Conservation (phyloP, 2,888 invertebrate genomes). For the Synanthedon formicaeformis region DNA sequence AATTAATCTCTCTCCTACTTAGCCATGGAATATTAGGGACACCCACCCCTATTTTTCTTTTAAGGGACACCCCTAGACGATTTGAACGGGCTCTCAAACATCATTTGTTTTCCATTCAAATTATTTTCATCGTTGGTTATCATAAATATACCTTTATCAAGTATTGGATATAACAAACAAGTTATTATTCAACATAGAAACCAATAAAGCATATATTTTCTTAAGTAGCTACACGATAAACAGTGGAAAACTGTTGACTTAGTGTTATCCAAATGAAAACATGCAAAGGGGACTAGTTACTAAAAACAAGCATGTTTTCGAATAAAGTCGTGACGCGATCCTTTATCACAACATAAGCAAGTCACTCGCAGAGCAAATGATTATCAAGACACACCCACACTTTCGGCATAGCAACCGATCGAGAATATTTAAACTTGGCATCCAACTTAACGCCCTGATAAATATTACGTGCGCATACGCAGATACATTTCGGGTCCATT, state of each 20-base stretch:
- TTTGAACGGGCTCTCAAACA: too few species aligned
- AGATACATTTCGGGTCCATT: too few species aligned
- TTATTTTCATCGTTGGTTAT: background rate
- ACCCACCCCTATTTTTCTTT: too few species aligned
- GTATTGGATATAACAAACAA: constrained; percentile 26
- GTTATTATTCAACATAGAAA: constrained; percentile 19
- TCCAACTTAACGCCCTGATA: background rate
- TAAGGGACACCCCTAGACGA: too few species aligned
- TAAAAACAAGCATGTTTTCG: constrained; percentile 61
- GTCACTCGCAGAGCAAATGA: constrained; percentile 30
- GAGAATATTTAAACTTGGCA: background rate
- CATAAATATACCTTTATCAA: background rate
- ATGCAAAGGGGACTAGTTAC: constrained; percentile 39
- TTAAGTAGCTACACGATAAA: constrained; percentile 57
- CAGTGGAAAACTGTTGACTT: constrained; percentile 51
- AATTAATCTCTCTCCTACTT: too few species aligned
- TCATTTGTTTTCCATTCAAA: background rate
- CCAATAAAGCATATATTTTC: constrained; percentile 46
- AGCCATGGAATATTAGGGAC: too few species aligned
- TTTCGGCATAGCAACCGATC: constrained; percentile 42
- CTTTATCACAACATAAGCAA: constrained; percentile 29
- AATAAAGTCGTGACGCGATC: constrained; percentile 42
- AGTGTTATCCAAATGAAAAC: constrained; percentile 53
- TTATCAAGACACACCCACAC: constrained; percentile 63
- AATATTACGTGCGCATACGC: background rate